These are phyloP conservation scores for Auanema sp. DNA, from an alignment of 2,888 invertebrate genomes.

Conservation along the genomic window DNA sequence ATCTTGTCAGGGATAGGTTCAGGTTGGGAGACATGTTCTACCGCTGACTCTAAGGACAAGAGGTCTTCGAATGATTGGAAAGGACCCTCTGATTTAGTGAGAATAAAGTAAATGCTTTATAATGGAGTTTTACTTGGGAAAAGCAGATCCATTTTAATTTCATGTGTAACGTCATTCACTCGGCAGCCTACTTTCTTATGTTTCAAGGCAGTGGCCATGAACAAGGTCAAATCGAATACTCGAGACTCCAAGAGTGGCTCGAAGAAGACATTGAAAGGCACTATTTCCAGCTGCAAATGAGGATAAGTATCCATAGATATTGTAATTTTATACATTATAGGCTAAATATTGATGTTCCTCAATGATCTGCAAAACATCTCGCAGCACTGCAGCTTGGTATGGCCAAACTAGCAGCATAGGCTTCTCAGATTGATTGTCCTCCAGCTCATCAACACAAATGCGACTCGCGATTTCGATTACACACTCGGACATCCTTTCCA, in stretches of 20 bases:
- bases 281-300: conserved; percentile 28
- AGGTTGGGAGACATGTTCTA: no score
- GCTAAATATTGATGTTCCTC: conserved; percentile 30
- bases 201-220: conserved; percentile 31
- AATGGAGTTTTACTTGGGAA: conserved; percentile 14
- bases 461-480: conserved; percentile 34
- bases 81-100: conserved; percentile 29
- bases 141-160: conserved; percentile 24
- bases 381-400: conserved; percentile 28
- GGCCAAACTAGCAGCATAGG: conserved; percentile 29
- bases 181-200: conserved; percentile 30
- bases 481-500: conserved; percentile 31
- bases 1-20: no score
- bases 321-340: conserved; percentile 13
- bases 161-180: conserved; percentile 25
- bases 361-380: conserved; percentile 30
- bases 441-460: conserved; percentile 42
- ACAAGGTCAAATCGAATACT: conserved; percentile 36
- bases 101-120: background rate
- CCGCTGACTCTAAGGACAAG: conserved; percentile 29
- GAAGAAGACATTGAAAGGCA: conserved; percentile 36
- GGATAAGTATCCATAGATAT: background rate
- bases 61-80: conserved; percentile 30
- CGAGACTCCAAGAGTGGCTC: conserved; percentile 29
- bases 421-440: conserved; percentile 19